These are phyloP conservation scores for Tangara arthus DNA, from an alignment of 2,797 vertebrate species.

Conservation along the genomic window DNA sequence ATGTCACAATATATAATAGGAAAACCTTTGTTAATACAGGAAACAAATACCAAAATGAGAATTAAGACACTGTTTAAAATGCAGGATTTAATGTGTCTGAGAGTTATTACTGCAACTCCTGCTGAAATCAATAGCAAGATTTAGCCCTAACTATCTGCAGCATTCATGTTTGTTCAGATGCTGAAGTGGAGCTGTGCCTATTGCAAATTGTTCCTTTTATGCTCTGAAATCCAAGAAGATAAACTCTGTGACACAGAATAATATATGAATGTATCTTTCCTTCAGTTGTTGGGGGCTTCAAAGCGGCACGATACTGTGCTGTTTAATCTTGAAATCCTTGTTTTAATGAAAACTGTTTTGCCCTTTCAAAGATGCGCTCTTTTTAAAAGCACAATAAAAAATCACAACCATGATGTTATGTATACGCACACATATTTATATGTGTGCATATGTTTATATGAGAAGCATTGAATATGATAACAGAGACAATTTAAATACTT, in stretches of 20 bases:
- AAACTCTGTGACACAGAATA: slow-evolving; percentile 1
- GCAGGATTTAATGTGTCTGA: neutral
- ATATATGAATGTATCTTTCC: neutral
- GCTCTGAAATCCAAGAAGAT: slow-evolving; percentile 12
- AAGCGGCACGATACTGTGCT: neutral
- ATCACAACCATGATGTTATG: neutral
- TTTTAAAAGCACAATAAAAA: neutral
- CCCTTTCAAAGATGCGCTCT: neutral
- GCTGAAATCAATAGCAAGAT: neutral
- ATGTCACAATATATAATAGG: neutral
- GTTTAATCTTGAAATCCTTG: slow-evolving; percentile 6
- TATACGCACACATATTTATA: fast-evolving
- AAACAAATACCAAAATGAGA: neutral
- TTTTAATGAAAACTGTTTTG: neutral
- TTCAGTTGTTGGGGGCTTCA: neutral
- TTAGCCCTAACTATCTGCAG: neutral
- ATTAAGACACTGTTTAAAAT: neutral
- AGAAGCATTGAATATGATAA: neutral
- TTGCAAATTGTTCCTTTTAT: slow-evolving; percentile 4
- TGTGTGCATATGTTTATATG: no score
- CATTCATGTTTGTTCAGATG: slow-evolving; percentile 11
- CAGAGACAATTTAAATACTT: neutral
- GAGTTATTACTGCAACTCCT: neutral
- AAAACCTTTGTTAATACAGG: neutral
- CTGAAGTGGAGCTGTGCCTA: slow-evolving; percentile 2